Evolutionary conservation across 2,888 invertebrate genomes (phyloP).

Genomic region (Rhopalosiphum nymphaeae): DNA sequence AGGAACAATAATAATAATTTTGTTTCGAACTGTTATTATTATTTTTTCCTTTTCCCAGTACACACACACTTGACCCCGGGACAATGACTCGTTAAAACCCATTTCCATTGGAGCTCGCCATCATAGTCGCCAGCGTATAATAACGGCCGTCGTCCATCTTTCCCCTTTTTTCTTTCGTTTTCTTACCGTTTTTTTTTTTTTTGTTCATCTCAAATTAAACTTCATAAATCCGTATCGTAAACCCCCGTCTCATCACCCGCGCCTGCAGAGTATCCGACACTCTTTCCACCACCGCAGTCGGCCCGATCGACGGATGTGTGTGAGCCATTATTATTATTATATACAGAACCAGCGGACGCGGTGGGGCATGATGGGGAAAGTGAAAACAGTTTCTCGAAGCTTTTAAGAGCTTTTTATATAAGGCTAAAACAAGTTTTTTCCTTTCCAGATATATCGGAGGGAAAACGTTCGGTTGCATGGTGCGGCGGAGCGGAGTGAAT

Average conservation of each 20-base stretch:
- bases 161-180: constrained; percentile 44
- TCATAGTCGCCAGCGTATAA: constrained; percentile 38
- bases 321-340: constrained; percentile 59
- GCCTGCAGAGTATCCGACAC: background rate
- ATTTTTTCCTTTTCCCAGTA: constrained; percentile 13
- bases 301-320: constrained; percentile 36
- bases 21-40: constrained; percentile 42
- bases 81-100: constrained; percentile 63
- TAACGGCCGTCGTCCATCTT: constrained; percentile 57
- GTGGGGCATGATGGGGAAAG: constrained; percentile 16
- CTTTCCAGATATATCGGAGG: constrained; percentile 58
- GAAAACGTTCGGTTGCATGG: constrained; percentile 44
- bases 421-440: constrained; percentile 64
- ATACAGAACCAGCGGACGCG: constrained; percentile 31
- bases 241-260: constrained; percentile 25
- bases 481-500: constrained; percentile 55
- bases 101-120: constrained; percentile 55
- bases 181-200: constrained; percentile 51
- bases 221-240: constrained; percentile 63
- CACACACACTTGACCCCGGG: constrained; percentile 41
- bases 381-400: constrained; percentile 64
- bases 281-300: background rate
- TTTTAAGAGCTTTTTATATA: constrained; percentile 65
- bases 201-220: constrained; percentile 64
- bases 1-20: constrained; percentile 41